A percentile compares a stretch with the other conserved stretches of the same genome.
phyloP scores from a whole-genome alignment of 2,113 vertebrate species.

The Tympanuchus pallidicinctus region DNA sequence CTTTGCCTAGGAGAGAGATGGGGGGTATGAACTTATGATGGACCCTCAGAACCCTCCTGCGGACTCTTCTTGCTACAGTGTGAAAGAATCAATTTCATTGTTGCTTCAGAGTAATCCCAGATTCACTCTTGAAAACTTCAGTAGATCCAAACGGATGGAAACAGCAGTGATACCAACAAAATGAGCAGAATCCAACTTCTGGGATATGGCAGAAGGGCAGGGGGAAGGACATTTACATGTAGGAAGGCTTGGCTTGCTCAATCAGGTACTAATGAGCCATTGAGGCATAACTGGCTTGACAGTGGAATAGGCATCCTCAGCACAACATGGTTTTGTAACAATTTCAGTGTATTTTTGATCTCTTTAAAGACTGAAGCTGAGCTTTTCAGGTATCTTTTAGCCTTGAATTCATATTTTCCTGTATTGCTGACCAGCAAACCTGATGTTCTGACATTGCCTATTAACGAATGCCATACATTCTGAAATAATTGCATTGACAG shows the following conservation, averaged over 20 bases:
- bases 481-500: not conserved
- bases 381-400: not conserved
- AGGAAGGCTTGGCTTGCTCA: not conserved
- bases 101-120: not conserved
- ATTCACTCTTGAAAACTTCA: not conserved
- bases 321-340: conserved; percentile 17
- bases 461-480: not conserved
- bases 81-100: not conserved
- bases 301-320: conserved; percentile 15
- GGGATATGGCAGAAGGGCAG: not conserved
- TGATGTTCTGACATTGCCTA: not conserved
- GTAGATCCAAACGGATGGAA: not conserved
- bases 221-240: not conserved
- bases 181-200: not conserved
- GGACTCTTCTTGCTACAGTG: not conserved
- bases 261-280: not conserved
- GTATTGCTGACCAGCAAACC: not conserved
- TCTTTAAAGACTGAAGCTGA: conserved; percentile 6
- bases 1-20: not conserved
- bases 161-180: not conserved
- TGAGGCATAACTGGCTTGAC: not conserved
- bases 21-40: not conserved
- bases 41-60: not conserved
- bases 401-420: conserved; percentile 5
- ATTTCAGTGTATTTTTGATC: not conserved